A percentile compares a stretch with the other conserved stretches of the same genome.
Conservation (phyloP, 2,113 vertebrate species). For the Micromys minutus region DNA sequence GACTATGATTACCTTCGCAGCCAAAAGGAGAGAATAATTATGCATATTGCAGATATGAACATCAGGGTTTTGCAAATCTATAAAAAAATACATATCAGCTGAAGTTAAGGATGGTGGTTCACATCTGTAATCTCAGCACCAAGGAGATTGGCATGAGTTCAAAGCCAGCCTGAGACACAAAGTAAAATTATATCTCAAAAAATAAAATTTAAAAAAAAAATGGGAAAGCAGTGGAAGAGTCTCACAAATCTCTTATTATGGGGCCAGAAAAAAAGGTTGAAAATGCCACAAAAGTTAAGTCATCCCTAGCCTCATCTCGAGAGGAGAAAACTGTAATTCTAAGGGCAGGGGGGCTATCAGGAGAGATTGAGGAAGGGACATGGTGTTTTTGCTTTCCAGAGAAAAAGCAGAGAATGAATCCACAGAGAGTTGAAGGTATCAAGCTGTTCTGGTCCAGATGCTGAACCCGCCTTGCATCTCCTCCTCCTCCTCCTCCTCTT, state of each 20-base stretch:
- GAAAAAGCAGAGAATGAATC: neutral
- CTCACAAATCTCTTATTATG: neutral
- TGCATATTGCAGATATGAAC: neutral
- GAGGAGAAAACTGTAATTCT: neutral
- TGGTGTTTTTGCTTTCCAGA: neutral
- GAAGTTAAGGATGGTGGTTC: neutral
- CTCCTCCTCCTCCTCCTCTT: neutral
- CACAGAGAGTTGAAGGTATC: neutral
- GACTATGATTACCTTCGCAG: constrained; percentile 4
- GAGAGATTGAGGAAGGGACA: neutral
- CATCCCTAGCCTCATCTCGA: neutral
- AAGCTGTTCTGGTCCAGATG: neutral
- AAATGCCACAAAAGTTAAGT: neutral
- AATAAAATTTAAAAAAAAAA: too few relatives aligned
- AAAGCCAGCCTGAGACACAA: neutral
- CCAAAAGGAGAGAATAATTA: neutral
- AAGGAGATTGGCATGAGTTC: neutral
- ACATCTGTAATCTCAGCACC: neutral
- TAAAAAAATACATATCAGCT: neutral
- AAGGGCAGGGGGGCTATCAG: neutral
- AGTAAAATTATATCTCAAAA: neutral
- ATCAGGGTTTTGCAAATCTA: neutral
- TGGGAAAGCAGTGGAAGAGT: neutral
- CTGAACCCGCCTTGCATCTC: neutral
- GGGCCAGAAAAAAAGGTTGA: neutral